phyloP scores from a whole-genome alignment of 1,140 invertebrate genomes.

The Aphaenogaster ashmeadi region DNA sequence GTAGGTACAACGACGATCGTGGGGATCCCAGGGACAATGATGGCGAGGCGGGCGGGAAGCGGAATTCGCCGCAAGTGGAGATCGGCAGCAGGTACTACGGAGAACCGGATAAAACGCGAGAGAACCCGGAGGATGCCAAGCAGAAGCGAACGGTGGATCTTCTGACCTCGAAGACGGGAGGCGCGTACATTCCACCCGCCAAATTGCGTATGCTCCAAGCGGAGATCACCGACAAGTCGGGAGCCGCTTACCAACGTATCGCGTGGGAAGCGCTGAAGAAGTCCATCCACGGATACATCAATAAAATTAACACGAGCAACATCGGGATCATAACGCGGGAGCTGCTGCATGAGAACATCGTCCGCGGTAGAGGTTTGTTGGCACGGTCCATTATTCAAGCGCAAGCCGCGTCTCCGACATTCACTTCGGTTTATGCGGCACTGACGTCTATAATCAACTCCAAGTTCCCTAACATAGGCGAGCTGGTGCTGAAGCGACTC shows the following conservation, averaged over 20 bases:
- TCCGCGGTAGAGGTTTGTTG: conserved; percentile 96
- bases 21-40: not conserved
- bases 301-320: conserved; percentile 99
- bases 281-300: conserved; percentile 99
- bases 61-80: not conserved
- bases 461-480: conserved; percentile 99
- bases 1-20: not conserved
- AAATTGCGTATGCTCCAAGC: conserved; percentile 98
- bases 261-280: conserved; percentile 99
- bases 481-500: conserved; percentile 96
- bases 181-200: conserved; percentile 99
- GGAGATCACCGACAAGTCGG: conserved; percentile 97
- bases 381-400: conserved; percentile 98
- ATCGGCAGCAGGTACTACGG: conserved; percentile 33
- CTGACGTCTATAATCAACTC: conserved; percentile 98
- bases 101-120: conserved; percentile 13
- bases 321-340: conserved; percentile 97
- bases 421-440: conserved; percentile 99
- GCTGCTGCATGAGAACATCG: conserved; percentile 97
- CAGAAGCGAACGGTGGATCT: conserved; percentile 91
- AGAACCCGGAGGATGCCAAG: conserved; percentile 34
- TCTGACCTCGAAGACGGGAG: conserved; percentile 95
- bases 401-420: conserved; percentile 98
- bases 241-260: conserved; percentile 97
- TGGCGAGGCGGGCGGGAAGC: not conserved